phyloP scores from a whole-genome alignment of 2,888 invertebrate species.

The Keiferia lycopersicella region DNA sequence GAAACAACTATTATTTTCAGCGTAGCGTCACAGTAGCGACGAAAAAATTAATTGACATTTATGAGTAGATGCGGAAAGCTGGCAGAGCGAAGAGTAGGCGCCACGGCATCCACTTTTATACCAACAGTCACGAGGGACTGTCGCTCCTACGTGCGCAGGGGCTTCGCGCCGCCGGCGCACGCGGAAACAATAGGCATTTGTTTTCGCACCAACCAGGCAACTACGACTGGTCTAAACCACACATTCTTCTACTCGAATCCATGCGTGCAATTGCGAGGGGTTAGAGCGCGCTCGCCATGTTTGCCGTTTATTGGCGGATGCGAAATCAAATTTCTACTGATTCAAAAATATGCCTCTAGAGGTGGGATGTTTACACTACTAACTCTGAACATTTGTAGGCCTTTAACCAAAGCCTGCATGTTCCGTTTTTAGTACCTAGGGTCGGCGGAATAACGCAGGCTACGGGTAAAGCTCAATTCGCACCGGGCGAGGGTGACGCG shows the following conservation, averaged over 20 bases:
- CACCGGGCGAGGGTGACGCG: conserved; percentile 30
- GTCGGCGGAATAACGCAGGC: conserved; percentile 36
- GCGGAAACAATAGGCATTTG: too few relatives aligned
- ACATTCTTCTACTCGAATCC: too few relatives aligned
- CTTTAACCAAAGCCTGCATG: conserved; percentile 32
- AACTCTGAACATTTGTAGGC: conserved; percentile 54
- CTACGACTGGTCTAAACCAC: too few relatives aligned
- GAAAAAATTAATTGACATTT: conserved; percentile 67
- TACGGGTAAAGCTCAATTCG: background rate
- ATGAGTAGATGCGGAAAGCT: conserved; percentile 48
- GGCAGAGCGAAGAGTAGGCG: conserved; percentile 67
- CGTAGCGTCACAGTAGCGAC: background rate
- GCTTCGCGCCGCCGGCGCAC: conserved; percentile 45
- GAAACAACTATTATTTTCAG: background rate
- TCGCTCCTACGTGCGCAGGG: conserved; percentile 58
- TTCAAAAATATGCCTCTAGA: conserved; percentile 33
- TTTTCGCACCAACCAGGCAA: too few relatives aligned
- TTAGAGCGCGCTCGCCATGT: too few relatives aligned
- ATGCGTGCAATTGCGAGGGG: too few relatives aligned
- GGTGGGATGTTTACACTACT: conserved; percentile 65
- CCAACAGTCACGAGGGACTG: conserved; percentile 65
- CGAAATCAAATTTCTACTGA: too few relatives aligned
- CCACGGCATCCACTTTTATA: conserved; percentile 77
- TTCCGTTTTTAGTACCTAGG: conserved; percentile 35
- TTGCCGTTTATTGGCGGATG: too few relatives aligned